Evolutionary conservation across 1,140 invertebrate genomes (phyloP), one percentile per base, ranked within the genome.

Genomic region (Wasmannia auropunctata): DNA sequence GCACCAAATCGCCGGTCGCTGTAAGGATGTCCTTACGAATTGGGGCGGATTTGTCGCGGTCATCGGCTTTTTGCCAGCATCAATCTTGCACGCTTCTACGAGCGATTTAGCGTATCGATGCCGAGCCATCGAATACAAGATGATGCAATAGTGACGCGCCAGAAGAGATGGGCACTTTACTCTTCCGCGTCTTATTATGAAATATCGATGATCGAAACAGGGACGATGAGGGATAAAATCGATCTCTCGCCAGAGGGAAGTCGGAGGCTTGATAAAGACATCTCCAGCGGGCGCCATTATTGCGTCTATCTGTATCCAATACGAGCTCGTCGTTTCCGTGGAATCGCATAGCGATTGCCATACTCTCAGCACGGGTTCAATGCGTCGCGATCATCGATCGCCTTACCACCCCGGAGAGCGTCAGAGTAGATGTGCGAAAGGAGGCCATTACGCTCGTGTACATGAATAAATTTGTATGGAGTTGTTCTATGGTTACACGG

Each of bases 1-100:
- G 49, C 1, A 34, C 75, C 1, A 25, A 37, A 40, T 79, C 58
- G 34, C 28, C 46, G 56, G n/a, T 25, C 40, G 22, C 46, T 79
- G 54, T 83, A 85, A 87, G 51, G 69, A 81, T 54, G 60, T 83
- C 63, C 11, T 77, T 67, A n/a, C 63, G 62, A 83, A 84, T 84
- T 86, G 79, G 87, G 69, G 65, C 80, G 70, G 81, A 88, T 88
- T 88, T 88, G 79, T 80, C 85, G 72, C 49, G 87, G 86, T 87
- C 85, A 84, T 76, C 70, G 80, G 67, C 74, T 83, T 86, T 86
- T 84, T 79, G 80, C 84, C 8, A 40, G 81, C 79, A 86, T 89
- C 80, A 85, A 87, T 88, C 88, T 91, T 88, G 56, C 49, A 81
- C 51, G 75, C 31, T 65, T 19, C 8, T 63, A 22, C 28, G 63